Conservation (phyloP, 2,888 invertebrate genomes). For the Xestobium rufovillosum region DNA sequence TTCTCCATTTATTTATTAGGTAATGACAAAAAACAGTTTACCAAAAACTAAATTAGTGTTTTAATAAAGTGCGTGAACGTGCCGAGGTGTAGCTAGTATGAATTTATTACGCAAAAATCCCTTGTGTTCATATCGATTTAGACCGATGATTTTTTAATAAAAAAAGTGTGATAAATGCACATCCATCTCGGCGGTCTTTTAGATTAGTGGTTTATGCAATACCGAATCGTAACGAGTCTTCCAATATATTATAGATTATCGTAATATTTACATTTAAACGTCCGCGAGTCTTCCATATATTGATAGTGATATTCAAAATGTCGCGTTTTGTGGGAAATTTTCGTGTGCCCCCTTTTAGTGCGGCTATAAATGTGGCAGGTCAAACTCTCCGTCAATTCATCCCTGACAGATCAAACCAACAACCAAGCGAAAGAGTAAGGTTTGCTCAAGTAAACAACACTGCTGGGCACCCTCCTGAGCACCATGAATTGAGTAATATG, state of each 20-base stretch:
- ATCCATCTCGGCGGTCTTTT: conserved; percentile 35
- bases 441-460: conserved; percentile 30
- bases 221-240: conserved; percentile 16
- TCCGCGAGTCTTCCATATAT: conserved; percentile 19
- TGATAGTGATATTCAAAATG: conserved; percentile 40
- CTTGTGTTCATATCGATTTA: too few species aligned
- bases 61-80: conserved; percentile 7
- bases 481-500: conserved; percentile 55
- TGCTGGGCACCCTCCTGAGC: conserved; percentile 37
- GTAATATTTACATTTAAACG: conserved; percentile 9
- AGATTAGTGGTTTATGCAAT: conserved; percentile 16
- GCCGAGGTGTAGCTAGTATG: too few species aligned
- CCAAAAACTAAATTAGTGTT: conserved; percentile 5
- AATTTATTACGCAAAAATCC: too few species aligned
- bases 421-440: conserved; percentile 32
- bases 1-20: conserved; percentile 24
- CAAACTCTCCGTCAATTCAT: conserved; percentile 73
- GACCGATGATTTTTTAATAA: too few species aligned
- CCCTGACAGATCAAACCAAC: conserved; percentile 52
- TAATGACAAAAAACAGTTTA: conserved; percentile 19
- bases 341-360: conserved; percentile 64
- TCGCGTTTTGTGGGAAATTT: conserved; percentile 57
- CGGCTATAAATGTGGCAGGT: conserved; percentile 74
- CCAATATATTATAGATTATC: conserved; percentile 16
- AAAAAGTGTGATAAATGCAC: conserved; percentile 4